Percentiles rank a stretch among this genome's conserved stretches.
These are phyloP conservation scores for Sebastes miniatus DNA, from an alignment of 2,797 vertebrate species.

Conservation along the genomic window DNA sequence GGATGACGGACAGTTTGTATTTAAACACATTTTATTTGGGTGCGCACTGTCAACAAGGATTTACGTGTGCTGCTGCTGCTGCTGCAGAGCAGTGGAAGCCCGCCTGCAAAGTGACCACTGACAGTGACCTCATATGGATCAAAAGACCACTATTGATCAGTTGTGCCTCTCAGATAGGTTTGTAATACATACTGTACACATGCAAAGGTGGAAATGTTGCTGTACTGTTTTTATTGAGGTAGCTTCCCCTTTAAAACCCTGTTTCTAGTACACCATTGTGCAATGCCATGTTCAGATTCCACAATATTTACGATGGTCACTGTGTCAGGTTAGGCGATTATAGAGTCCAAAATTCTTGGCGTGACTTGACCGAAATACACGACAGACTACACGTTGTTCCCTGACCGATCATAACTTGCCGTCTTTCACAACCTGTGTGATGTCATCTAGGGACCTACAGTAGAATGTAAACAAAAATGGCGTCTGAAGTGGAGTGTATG, in stretches of 20 bases:
- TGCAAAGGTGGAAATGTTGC: background rate
- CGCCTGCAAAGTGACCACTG: background rate
- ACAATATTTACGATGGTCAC: background rate
- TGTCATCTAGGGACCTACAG: background rate
- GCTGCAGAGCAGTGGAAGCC: background rate
- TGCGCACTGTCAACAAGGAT: constrained; percentile 17
- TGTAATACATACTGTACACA: no score
- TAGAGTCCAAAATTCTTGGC: background rate
- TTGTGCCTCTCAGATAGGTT: background rate
- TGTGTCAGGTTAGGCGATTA: no score
- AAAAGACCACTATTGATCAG: background rate
- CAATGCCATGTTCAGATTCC: background rate
- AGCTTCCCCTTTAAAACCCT: background rate
- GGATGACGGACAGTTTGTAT: constrained; percentile 2
- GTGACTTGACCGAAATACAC: no score
- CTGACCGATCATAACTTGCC: no score
- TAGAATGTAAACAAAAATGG: background rate
- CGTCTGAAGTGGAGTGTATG: background rate
- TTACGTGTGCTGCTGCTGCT: background rate
- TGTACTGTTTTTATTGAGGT: background rate
- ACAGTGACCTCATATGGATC: background rate
- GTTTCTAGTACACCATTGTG: background rate
- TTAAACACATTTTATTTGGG: constrained; percentile 46
- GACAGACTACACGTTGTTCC: no score
- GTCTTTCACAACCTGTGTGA: no score